Conservation (phyloP, 2,888 invertebrate genomes). For the Scaeva pyrastri region DNA sequence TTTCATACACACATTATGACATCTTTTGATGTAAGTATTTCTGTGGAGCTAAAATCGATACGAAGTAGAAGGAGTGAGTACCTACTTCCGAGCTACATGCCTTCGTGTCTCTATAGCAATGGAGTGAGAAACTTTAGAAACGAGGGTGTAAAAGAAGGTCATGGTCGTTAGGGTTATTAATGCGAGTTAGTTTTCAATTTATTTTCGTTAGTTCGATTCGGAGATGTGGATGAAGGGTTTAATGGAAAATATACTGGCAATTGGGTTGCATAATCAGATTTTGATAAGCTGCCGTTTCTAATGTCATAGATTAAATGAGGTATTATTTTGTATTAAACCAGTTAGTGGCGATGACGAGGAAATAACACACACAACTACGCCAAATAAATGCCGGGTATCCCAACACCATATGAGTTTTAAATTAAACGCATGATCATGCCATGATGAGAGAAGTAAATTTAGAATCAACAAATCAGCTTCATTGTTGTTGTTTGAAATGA, state of each 20-base stretch:
- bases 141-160: slow-evolving; percentile 52
- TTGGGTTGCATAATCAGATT: slow-evolving; percentile 44
- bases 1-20: slow-evolving; percentile 17
- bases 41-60: slow-evolving; percentile 55
- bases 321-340: not conserved
- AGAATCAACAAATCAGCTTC: slow-evolving; percentile 7
- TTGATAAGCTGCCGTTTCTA: not conserved
- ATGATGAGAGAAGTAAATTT: slow-evolving; percentile 7
- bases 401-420: not conserved
- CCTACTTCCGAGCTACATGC: not conserved
- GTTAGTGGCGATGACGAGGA: not conserved
- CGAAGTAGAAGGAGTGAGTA: not conserved
- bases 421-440: slow-evolving; percentile 14
- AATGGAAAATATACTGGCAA: not conserved
- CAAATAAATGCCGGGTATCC: slow-evolving; percentile 8
- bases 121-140: slow-evolving; percentile 9
- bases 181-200: slow-evolving; percentile 11
- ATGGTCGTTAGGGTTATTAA: slow-evolving; percentile 44
- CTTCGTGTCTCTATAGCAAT: slow-evolving; percentile 11
- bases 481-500: not conserved
- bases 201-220: not conserved
- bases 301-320: not conserved
- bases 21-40: slow-evolving; percentile 67
- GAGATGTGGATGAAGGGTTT: not conserved
- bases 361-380: not conserved